These are phyloP conservation scores for Cydia splendana DNA, from an alignment of 1,140 invertebrate species.

Conservation along the genomic window DNA sequence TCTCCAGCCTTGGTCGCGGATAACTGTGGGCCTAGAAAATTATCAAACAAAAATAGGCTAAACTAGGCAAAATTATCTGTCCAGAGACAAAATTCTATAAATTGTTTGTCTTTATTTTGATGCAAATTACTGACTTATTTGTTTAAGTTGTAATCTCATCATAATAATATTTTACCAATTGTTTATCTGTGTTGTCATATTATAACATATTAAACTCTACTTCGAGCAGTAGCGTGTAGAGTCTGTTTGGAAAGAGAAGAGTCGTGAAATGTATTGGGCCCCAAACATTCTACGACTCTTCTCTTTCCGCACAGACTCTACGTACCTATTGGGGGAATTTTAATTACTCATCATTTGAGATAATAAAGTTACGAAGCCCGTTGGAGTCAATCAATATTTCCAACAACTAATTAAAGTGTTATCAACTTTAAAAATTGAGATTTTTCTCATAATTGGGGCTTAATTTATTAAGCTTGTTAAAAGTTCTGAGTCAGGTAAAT, in stretches of 20 bases:
- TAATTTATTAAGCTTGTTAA: conserved; percentile 3
- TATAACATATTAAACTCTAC: background rate
- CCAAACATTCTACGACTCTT: too few species aligned
- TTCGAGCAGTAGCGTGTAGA: background rate
- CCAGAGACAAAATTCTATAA: background rate
- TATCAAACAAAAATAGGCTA: too few species aligned
- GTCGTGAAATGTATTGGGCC: too few species aligned
- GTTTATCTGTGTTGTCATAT: background rate
- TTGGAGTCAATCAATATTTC: conserved; percentile 27
- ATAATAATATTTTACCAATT: background rate
- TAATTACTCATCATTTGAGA: conserved; percentile 25
- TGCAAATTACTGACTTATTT: background rate
- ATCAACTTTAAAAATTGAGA: background rate
- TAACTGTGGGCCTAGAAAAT: too few species aligned
- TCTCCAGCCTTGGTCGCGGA: too few species aligned
- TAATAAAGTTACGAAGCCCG: conserved; percentile 16
- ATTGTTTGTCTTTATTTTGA: background rate
- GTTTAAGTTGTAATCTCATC: too few species aligned
- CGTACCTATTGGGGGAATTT: background rate
- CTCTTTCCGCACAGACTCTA: too few species aligned
- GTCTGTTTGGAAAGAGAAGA: too few species aligned
- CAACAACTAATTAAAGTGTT: background rate
- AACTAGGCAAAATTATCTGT: too few species aligned
- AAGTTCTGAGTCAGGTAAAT: background rate
- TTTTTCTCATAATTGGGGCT: conserved; percentile 16